phyloP scores from a whole-genome alignment of 2,113 vertebrate species.

The Echinops telfairi region DNA sequence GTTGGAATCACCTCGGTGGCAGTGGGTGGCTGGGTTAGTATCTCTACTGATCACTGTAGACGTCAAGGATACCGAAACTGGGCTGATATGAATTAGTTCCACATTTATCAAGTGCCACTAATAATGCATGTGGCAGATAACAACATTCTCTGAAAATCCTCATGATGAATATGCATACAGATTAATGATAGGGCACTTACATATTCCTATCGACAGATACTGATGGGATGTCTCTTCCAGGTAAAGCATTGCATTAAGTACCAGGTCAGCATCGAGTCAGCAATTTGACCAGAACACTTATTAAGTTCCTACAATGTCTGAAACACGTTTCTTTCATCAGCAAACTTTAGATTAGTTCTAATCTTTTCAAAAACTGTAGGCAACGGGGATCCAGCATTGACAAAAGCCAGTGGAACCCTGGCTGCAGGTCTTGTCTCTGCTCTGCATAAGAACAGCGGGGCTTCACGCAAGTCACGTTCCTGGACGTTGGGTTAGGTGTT shows the following conservation, averaged over 20 bases:
- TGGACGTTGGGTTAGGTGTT: not conserved
- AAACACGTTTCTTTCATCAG: not conserved
- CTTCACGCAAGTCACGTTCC: constrained; percentile 12
- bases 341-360: constrained; percentile 7
- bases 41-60: not conserved
- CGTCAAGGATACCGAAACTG: constrained; percentile 37
- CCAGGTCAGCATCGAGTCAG: not conserved
- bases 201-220: not conserved
- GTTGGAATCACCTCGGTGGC: too few species aligned
- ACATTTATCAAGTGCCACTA: constrained; percentile 3
- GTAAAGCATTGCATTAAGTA: not conserved
- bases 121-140: not conserved
- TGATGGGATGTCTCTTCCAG: not conserved
- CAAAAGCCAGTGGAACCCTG: not conserved
- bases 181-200: not conserved
- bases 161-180: not conserved
- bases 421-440: not conserved
- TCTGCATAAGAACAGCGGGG: not conserved
- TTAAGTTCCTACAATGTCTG: not conserved
- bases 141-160: not conserved
- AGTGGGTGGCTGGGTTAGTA: too few species aligned
- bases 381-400: not conserved
- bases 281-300: constrained; percentile 22
- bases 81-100: not conserved
- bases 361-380: not conserved